Percentiles rank a stretch among this genome's conserved stretches.
These are phyloP conservation scores for Steinernema hermaphroditum DNA, from an alignment of 2,888 invertebrate species.

Conservation along the genomic window DNA sequence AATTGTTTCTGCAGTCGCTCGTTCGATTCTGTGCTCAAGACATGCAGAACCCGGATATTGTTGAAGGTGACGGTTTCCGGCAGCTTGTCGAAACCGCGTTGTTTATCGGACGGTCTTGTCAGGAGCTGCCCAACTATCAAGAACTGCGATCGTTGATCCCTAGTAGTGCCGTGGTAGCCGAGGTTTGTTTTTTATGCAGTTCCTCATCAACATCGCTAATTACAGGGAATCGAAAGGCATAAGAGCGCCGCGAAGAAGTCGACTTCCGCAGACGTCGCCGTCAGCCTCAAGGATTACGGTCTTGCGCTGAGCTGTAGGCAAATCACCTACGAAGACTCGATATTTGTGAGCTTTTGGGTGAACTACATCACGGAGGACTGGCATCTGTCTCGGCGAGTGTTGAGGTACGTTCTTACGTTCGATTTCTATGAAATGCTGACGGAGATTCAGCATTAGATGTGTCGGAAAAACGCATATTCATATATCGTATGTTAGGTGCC, in stretches of 20 bases:
- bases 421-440: too few relatives aligned
- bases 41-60: conserved; percentile 45
- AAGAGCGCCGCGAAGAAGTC: conserved; percentile 8
- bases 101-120: conserved; percentile 44
- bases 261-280: conserved; percentile 1
- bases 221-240: conserved; percentile 15
- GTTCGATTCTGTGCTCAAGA: conserved; percentile 49
- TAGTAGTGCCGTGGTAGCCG: not conserved
- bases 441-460: too few relatives aligned
- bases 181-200: conserved; percentile 3
- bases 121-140: conserved; percentile 17
- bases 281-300: conserved; percentile 37
- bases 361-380: conserved; percentile 48
- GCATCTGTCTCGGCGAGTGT: conserved; percentile 37
- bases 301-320: conserved; percentile 41
- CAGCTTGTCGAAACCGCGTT: conserved; percentile 45
- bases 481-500: too few relatives aligned
- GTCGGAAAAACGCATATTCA: too few relatives aligned
- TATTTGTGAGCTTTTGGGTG: conserved; percentile 38
- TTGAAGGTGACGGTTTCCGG: conserved; percentile 46
- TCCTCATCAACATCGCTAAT: too few relatives aligned
- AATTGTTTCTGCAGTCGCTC: conserved; percentile 45
- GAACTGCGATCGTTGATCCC: conserved; percentile 7
- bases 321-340: conserved; percentile 35
- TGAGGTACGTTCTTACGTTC: not conserved